Evolutionary conservation across 2,888 invertebrate genomes (phyloP).

Genomic region (Aphelenchoides bicaudatus): DNA sequence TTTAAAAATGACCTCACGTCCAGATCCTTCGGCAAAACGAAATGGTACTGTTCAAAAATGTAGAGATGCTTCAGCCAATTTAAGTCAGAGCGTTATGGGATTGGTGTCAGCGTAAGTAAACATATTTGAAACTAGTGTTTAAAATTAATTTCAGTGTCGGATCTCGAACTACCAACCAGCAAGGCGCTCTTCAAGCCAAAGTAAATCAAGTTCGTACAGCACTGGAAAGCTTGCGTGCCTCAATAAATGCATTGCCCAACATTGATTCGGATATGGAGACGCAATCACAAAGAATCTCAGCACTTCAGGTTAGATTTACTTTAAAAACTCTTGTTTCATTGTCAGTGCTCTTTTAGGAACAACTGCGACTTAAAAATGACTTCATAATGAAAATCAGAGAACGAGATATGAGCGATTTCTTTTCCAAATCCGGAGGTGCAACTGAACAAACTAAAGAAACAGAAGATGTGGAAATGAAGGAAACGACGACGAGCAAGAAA

Average conservation of each 20-base stretch:
- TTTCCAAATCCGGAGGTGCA: no score
- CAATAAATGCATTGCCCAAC: slow-evolving; percentile 32
- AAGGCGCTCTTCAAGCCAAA: slow-evolving; percentile 7
- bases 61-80: slow-evolving; percentile 3
- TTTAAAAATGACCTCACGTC: no score
- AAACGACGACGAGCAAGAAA: no score
- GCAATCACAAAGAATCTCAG: slow-evolving; percentile 31
- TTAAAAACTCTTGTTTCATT: no score
- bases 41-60: slow-evolving; percentile 10
- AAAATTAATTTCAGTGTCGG: background rate
- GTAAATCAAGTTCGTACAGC: slow-evolving; percentile 8
- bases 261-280: slow-evolving; percentile 33
- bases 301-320: no score
- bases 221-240: slow-evolving; percentile 30
- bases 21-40: background rate
- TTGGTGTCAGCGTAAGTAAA: slow-evolving; percentile 5
- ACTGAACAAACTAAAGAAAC: no score
- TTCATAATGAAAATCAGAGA: slow-evolving; percentile 39
- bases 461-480: no score
- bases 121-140: background rate
- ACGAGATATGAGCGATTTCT: no score
- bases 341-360: no score
- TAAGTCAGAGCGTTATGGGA: background rate
- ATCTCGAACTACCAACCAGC: slow-evolving; percentile 5
- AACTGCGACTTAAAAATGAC: slow-evolving; percentile 43